Base-by-base conservation (phyloP, 2,113 vertebrate genomes). In the Butorides virescens region DNA sequence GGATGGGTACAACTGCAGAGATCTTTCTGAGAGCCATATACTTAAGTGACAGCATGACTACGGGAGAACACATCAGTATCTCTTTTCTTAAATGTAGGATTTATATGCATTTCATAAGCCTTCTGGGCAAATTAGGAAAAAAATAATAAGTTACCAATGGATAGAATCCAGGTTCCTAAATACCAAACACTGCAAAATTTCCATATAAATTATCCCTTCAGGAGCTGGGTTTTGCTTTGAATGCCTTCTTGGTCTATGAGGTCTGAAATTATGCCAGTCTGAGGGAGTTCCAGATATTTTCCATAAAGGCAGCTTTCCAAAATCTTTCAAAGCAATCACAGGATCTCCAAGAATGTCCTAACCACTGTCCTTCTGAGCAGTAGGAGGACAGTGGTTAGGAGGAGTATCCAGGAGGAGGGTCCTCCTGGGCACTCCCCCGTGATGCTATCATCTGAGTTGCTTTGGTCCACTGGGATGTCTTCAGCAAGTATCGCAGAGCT, bases 131-230 rank as follows among this genome's bases (percentile, higher is more conserved):
- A 97, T 97, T 96, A 98, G 85, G 95, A 95, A 81, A 96, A 95
- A 96, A 91, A 78, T 61, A 90, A 70, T 65, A 96, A 97, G 96
- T 91, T 97, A 97, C 95, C 83, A 58, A 44, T 97, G 97, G 97
- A 97, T 61, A 30, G 71, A 86, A 71, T 97, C 97, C 97, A 98
- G 97, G 47, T 96, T 92, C 88, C 97, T 93, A 95, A 97, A 93
- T 95, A 97, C 96, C 95, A 92, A 95, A 96, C 75, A 95, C 95
- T 94, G 91, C 67, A 94, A 93, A 97, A 98, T 98, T 98, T 98
- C 98, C 98, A 98, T 98, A 98, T 98, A 98, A 98, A 98, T 98
- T 97, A 97, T 96, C 96, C 97, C 97, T 98, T 95, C 97, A 98
- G 98, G 98, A 97, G 90, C 94, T 90, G 65, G 81, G 62, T 88